Conservation (phyloP, 2,888 invertebrate species). For the Aquatica leii region DNA sequence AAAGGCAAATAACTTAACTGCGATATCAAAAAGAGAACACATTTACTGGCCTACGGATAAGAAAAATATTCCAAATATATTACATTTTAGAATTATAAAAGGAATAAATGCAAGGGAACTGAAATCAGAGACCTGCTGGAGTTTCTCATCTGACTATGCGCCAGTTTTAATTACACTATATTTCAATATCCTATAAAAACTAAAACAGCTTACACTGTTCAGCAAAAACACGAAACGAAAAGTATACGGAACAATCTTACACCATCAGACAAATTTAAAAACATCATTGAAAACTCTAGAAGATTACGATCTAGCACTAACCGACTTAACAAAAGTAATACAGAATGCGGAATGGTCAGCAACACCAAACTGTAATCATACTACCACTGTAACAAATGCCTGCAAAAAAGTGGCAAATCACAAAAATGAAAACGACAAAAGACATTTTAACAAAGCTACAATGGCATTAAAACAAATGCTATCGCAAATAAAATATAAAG, state of each 20-base stretch:
- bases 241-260: conserved; percentile 1
- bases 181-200: conserved; percentile 6
- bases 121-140: no score
- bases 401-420: no score
- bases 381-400: background rate
- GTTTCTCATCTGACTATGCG: no score
- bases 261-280: no score
- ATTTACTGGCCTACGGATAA: conserved; percentile 2
- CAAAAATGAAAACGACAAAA: no score
- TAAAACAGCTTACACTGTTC: conserved; percentile 1
- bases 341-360: background rate
- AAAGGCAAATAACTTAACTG: background rate
- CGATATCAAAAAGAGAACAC: background rate
- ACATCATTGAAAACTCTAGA: background rate
- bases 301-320: background rate
- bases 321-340: conserved; percentile 4
- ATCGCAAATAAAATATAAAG: no score
- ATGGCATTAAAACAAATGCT: no score
- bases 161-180: background rate
- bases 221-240: conserved; percentile 3
- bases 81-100: no score
- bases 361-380: background rate
- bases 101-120: no score
- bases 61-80: no score
- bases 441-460: no score